Evolutionary conservation across 2,888 invertebrate species (phyloP), one percentile per base, ranked within the genome.

Genomic region (Pilophorus perplexus): DNA sequence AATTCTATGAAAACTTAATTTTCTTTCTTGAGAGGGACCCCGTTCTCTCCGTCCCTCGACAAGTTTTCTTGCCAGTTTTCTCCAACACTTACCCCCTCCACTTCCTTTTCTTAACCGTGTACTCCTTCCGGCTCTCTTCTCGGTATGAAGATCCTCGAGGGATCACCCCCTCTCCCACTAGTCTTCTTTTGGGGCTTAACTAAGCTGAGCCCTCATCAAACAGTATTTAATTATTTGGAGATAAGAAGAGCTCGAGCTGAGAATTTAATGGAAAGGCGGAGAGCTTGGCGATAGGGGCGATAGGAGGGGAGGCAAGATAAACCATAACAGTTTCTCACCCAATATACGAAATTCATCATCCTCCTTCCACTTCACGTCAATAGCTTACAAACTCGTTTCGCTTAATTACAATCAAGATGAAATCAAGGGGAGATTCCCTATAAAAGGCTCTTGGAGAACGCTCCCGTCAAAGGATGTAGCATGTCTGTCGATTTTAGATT

Each of bases 1-100:
- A 48, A 62, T 62, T 62, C 62, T 62, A 62, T 62, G 62, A 62
- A 62, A 62, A 62, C 62, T 62, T 62, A 44, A 62, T 62, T 62
- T 62, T 46, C 62, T 62, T 46, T 62, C 62, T 18, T 28, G 27
- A 62, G 33, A 44, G 33, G 44, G 42, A 23, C 14, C 42, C 2
- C 42, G n/a, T n/a, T n/a, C n/a, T n/a, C n/a, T n/a, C n/a, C n/a
- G n/a, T n/a, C n/a, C n/a, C n/a, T n/a, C n/a, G n/a, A n/a, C n/a
- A n/a, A n/a, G n/a, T n/a, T n/a, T n/a, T n/a, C n/a, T n/a, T n/a
- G n/a, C n/a, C n/a, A n/a, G n/a, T n/a, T n/a, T n/a, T n/a, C n/a
- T n/a, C n/a, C n/a, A n/a, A n/a, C n/a, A n/a, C n/a, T n/a, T n/a
- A n/a, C n/a, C n/a, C n/a, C n/a, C n/a, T n/a, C n/a, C n/a, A n/a